Conservation (phyloP, 2,888 invertebrate genomes). For the Nebria salina region DNA sequence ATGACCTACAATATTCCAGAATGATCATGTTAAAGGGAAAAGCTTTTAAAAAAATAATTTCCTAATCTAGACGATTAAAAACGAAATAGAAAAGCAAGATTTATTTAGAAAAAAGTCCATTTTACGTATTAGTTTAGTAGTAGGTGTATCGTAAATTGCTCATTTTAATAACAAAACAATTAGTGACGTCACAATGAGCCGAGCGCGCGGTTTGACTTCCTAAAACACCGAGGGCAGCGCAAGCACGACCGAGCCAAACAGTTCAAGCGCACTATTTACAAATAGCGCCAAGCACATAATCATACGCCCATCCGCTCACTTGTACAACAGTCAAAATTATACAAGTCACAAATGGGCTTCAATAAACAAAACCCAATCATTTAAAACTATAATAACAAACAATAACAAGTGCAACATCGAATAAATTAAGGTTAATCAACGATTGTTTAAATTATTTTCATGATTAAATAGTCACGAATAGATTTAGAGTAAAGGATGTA, state of each 20-base stretch:
- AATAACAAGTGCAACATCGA: too few relatives aligned
- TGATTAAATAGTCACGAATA: too few relatives aligned
- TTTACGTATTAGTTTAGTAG: neutral
- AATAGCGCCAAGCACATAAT: constrained; percentile 35
- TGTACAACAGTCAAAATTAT: neutral
- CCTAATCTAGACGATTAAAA: too few relatives aligned
- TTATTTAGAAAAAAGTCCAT: neutral
- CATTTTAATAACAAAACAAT: neutral
- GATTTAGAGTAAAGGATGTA: too few relatives aligned
- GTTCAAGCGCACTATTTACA: constrained; percentile 31
- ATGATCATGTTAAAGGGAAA: too few relatives aligned
- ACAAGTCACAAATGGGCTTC: neutral
- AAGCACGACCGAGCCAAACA: neutral
- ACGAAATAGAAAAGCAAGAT: neutral
- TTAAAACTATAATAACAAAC: neutral
- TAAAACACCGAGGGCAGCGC: neutral
- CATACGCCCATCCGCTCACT: neutral
- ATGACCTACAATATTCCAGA: too few relatives aligned
- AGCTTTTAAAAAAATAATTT: too few relatives aligned
- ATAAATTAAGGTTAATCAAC: too few relatives aligned
- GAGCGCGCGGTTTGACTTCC: neutral
- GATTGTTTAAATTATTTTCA: too few relatives aligned
- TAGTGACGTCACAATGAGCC: constrained; percentile 30
- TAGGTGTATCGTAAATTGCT: neutral
- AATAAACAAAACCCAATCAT: neutral